These are phyloP conservation scores for Illadopsis cleaveri DNA, from an alignment of 2,113 vertebrate genomes.

Conservation along the genomic window DNA sequence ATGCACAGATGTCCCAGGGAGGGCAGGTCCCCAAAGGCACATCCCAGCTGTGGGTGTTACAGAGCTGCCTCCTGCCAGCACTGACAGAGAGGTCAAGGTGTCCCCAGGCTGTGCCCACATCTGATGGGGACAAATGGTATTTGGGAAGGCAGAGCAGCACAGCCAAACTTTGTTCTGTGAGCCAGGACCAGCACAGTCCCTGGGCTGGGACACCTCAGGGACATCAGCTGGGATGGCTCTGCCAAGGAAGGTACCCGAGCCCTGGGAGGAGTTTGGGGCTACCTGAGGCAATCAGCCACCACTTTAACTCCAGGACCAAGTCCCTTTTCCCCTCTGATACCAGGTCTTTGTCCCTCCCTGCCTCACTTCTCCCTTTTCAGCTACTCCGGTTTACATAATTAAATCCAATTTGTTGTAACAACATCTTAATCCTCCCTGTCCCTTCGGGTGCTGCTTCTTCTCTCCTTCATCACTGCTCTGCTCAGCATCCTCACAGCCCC, in stretches of 20 bases:
- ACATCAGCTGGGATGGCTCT: neutral
- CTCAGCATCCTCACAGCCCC: neutral
- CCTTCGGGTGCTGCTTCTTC: neutral
- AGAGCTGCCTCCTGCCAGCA: neutral
- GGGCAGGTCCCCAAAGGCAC: neutral
- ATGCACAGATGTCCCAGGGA: neutral
- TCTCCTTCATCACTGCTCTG: neutral
- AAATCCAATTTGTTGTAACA: neutral
- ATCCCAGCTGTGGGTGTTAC: fast-evolving
- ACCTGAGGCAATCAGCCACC: neutral
- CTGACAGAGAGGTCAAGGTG: neutral
- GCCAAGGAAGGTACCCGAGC: neutral
- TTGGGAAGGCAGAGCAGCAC: neutral
- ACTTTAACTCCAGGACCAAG: neutral
- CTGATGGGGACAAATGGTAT: fast-evolving
- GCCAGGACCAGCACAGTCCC: neutral
- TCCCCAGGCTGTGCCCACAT: fast-evolving
- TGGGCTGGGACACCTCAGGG: neutral
- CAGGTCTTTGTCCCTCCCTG: neutral
- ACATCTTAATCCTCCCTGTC: neutral
- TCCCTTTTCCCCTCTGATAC: neutral
- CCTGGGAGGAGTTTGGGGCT: neutral
- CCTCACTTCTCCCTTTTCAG: neutral
- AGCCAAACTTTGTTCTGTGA: neutral
- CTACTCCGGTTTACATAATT: neutral